These are phyloP conservation scores for Himalopsyche anomala DNA, from an alignment of 2,888 invertebrate genomes.

Conservation along the genomic window DNA sequence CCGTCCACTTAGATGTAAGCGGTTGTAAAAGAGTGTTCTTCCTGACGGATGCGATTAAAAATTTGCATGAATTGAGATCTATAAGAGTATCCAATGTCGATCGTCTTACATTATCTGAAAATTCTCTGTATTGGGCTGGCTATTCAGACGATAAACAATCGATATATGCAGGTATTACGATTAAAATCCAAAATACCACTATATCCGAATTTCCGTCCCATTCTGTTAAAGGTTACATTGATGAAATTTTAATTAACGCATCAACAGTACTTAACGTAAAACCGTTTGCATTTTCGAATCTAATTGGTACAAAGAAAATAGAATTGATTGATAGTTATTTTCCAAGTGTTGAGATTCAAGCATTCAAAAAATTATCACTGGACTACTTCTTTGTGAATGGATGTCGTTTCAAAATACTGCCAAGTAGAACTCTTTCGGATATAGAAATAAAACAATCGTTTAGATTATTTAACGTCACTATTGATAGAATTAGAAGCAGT, in stretches of 20 bases:
- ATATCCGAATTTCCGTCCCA: slow-evolving; percentile 77
- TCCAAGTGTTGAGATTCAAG: slow-evolving; percentile 81
- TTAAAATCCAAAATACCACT: slow-evolving; percentile 75
- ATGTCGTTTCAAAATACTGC: slow-evolving; percentile 78
- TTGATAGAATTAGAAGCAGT: slow-evolving; percentile 81
- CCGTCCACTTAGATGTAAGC: slow-evolving; percentile 80
- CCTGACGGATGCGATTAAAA: slow-evolving; percentile 77
- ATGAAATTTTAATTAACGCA: slow-evolving; percentile 81
- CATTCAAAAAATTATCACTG: slow-evolving; percentile 88
- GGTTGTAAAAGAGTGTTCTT: slow-evolving; percentile 82
- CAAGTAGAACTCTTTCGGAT: slow-evolving; percentile 85
- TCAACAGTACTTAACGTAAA: slow-evolving; percentile 79
- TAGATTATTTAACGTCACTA: slow-evolving; percentile 80
- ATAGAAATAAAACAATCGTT: slow-evolving; percentile 83
- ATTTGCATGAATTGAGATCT: slow-evolving; percentile 79
- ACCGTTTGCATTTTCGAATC: slow-evolving; percentile 86
- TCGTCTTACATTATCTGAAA: slow-evolving; percentile 79
- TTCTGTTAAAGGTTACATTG: slow-evolving; percentile 84
- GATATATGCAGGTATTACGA: slow-evolving; percentile 76
- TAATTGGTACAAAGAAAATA: slow-evolving; percentile 80
- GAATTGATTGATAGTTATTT: slow-evolving; percentile 80
- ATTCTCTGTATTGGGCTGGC: slow-evolving; percentile 78
- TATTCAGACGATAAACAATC: slow-evolving; percentile 74
- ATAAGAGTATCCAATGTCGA: slow-evolving; percentile 81
- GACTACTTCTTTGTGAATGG: slow-evolving; percentile 81